Base-by-base conservation (phyloP, 2,113 vertebrate genomes). In the Lycaon pictus region DNA sequence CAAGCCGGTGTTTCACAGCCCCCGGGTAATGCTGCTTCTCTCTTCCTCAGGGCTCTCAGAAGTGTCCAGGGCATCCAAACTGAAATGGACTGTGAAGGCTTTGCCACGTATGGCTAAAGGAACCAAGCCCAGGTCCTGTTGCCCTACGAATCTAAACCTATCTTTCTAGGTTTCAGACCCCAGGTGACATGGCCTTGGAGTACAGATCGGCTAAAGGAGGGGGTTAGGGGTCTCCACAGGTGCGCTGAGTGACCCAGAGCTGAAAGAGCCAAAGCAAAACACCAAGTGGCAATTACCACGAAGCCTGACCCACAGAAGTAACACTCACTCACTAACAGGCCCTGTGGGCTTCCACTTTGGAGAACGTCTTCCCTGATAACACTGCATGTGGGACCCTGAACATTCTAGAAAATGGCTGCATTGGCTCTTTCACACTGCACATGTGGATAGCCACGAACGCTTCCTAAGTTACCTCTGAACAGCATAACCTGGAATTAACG, bases 321-420 rank as follows among this genome's bases (percentile, higher is more conserved):
- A 37, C 5, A 3, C 8, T 76, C 69, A 65, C 20, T 65, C 27
- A 48, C 29, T 5, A 37, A 37, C 62, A 55, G 35, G 53, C 5
- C 37, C 32, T 35, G 29, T 19, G 23, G 35, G 23, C 43, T 62
- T 80, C 76, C 23, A 43, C n/a, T 32, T 48, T 74, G 35, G 15
- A 37, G 23, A 25, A 35, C n/a, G 58, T 56, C 84, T 60, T 55
- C 58, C 43, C 53, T 65, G 67, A 55, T 51, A 43, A 67, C 32
- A 62, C 5, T 65, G 53, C 53, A 48, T 15, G 27, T 29, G n/a
- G 48, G n/a, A 69, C 27, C 55, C 82, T 37, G 80, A 88, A 88
- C 35, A 9, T 85, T 93, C 94, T 77, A 88, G 94, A 97, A 90
- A 77, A 71, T 51, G 89, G n/a, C 56, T 51, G 7, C 23, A 12